These are phyloP conservation scores for Priocnemis perturbator DNA, from an alignment of 2,888 invertebrate species.

Conservation along the genomic window DNA sequence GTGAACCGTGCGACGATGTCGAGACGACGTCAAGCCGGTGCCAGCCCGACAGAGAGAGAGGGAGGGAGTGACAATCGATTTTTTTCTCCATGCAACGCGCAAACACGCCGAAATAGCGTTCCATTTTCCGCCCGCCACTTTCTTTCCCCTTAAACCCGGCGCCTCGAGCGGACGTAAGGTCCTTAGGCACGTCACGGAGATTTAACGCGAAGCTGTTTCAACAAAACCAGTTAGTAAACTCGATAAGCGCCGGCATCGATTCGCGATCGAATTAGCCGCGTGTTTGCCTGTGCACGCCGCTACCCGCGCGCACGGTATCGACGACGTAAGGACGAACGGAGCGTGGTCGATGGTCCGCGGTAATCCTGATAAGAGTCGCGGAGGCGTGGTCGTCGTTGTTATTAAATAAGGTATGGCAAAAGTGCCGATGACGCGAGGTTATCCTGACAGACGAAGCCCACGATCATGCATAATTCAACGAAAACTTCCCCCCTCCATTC, in stretches of 20 bases:
- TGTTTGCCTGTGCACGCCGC: neutral
- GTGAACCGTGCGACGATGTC: no score
- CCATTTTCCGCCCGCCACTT: no score
- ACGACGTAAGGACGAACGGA: no score
- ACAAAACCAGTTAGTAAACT: conserved; percentile 6
- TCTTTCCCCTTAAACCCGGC: no score
- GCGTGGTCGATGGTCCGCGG: neutral
- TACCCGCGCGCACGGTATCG: conserved; percentile 17
- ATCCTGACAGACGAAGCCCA: conserved; percentile 33
- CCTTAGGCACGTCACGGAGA: neutral
- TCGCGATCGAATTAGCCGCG: neutral
- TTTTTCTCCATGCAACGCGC: no score
- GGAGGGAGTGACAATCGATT: no score
- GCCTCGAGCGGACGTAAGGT: no score
- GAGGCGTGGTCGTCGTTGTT: conserved; percentile 34
- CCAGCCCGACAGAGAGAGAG: no score
- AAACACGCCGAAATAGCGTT: no score
- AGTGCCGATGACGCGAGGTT: conserved; percentile 35
- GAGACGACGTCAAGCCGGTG: no score
- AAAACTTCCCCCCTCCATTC: conserved; percentile 44
- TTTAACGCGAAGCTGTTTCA: neutral
- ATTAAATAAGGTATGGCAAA: conserved; percentile 48
- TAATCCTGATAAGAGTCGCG: neutral
- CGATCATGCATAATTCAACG: conserved; percentile 62
- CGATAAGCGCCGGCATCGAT: conserved; percentile 21